A percentile compares a stretch with the other conserved stretches of the same genome.
phyloP scores from a whole-genome alignment of 2,888 invertebrate species.

The Meiosimyza platycephala region DNA sequence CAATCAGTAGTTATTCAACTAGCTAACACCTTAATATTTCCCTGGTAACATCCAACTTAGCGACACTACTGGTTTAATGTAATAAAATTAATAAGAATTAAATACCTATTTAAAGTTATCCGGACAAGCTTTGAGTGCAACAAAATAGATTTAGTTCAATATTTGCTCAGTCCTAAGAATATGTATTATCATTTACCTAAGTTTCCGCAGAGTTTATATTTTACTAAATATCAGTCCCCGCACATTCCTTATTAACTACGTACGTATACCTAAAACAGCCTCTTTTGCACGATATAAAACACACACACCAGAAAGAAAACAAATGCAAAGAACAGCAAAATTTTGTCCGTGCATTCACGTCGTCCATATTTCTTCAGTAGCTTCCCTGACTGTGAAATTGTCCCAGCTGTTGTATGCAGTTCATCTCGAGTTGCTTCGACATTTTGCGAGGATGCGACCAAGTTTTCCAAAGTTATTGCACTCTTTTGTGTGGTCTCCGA shows the following conservation, averaged over 20 bases:
- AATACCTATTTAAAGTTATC: no score
- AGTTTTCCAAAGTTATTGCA: slow-evolving; percentile 83
- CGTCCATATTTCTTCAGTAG: slow-evolving; percentile 93
- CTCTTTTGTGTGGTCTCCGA: slow-evolving; percentile 89
- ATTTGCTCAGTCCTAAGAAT: no score
- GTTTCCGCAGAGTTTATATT: neutral
- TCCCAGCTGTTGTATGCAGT: slow-evolving; percentile 85
- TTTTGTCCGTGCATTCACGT: slow-evolving; percentile 94
- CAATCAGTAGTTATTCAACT: no score
- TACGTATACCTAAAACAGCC: slow-evolving; percentile 74
- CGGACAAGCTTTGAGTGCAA: no score
- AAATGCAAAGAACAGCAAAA: slow-evolving; percentile 88
- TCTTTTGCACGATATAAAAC: slow-evolving; percentile 91
- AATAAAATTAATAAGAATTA: no score
- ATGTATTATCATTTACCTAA: no score
- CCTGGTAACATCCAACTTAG: no score
- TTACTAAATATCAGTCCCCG: slow-evolving; percentile 16
- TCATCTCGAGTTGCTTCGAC: slow-evolving; percentile 85
- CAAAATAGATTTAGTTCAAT: no score
- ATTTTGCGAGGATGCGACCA: slow-evolving; percentile 77
- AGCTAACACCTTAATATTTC: no score
- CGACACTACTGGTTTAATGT: no score
- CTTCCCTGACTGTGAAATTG: slow-evolving; percentile 90
- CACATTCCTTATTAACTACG: neutral
- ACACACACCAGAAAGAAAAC: slow-evolving; percentile 91